phyloP scores from a whole-genome alignment of 1,140 invertebrate species.

The Zaprionus vittiger region DNA sequence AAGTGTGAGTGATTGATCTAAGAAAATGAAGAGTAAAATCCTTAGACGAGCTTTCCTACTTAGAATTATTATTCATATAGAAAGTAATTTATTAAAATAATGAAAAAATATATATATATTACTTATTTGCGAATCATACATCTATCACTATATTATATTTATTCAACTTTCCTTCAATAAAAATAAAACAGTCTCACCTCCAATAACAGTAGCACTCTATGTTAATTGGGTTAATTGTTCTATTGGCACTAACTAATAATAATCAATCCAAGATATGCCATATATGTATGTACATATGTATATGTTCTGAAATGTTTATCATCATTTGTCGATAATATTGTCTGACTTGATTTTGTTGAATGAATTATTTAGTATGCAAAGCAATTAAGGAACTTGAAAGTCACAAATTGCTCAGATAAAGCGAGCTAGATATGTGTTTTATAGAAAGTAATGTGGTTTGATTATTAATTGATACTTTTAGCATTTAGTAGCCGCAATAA shows the following conservation, averaged over 20 bases:
- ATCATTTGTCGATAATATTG: slow-evolving; percentile 14
- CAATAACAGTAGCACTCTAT: not conserved
- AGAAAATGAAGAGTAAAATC: too few relatives aligned
- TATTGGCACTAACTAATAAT: slow-evolving; percentile 1
- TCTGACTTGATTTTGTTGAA: not conserved
- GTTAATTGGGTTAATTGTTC: slow-evolving; percentile 2
- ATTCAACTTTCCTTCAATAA: too few relatives aligned
- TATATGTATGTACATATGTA: not conserved
- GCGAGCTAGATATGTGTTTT: not conserved
- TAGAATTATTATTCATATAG: too few relatives aligned
- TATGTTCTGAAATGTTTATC: slow-evolving; percentile 9
- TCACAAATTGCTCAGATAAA: not conserved
- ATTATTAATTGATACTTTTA: too few relatives aligned
- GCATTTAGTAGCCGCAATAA: not conserved
- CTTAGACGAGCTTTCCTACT: too few relatives aligned
- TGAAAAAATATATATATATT: not conserved
- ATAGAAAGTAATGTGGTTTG: not conserved
- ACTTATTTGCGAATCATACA: not conserved
- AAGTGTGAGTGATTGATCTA: too few relatives aligned
- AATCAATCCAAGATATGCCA: not conserved
- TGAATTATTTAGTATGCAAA: slow-evolving; percentile 8
- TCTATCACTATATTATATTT: too few relatives aligned
- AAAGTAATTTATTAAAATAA: too few relatives aligned
- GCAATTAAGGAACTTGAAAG: slow-evolving; percentile 13
- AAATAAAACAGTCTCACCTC: too few relatives aligned